Base-by-base conservation (phyloP, 2,113 vertebrate species). In the Ceyx cyanopectus region DNA sequence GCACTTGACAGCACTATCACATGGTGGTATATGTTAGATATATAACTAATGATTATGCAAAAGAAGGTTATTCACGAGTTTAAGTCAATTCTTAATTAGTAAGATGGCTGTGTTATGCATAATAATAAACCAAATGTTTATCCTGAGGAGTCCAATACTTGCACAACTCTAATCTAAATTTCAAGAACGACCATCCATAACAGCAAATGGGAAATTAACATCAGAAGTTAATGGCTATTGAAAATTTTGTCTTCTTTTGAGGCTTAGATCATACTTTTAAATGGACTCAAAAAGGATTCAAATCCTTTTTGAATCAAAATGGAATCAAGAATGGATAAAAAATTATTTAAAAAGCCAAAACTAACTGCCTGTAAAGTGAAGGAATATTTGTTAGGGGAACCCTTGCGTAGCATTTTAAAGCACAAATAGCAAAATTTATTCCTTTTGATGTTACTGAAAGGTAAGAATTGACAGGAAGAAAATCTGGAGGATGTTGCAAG, bases 41-140 rank as follows among this genome's bases (percentile, higher is more conserved):
- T 8, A 26, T 14, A 57, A 69, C 27, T 65, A 29, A 69, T 37
- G 29, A 32, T 85, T 85, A 67, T 30, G 40, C n/a, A 73, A 81
- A 81, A 81, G 51, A 56, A 62, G 53, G 75, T 87, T 85, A 93
- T 69, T 76, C 18, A 66, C 58, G 34, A 68, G 46, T 89, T 87
- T 43, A 51, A 90, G 51, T 93, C 12, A 7, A 45, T 85, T 91
- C 67, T 77, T 63, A 26, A 85, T 91, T 62, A 92, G 27, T n/a
- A 66, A 66, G 21, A n/a, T 34, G 30, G 15, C 40, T 80, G 27
- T 78, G 40, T 67, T 82, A 34, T 7, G 23, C 86, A 78, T 85
- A 93, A 54, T 62, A 74, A 88, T n/a, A 45, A 32, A 56, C 16
- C 27, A 80, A 85, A 67, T 79, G 40, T 81, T 94, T 94, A 69